Evolutionary conservation across 2,888 invertebrate species (phyloP).

Genomic region (Serripes groenlandicus): DNA sequence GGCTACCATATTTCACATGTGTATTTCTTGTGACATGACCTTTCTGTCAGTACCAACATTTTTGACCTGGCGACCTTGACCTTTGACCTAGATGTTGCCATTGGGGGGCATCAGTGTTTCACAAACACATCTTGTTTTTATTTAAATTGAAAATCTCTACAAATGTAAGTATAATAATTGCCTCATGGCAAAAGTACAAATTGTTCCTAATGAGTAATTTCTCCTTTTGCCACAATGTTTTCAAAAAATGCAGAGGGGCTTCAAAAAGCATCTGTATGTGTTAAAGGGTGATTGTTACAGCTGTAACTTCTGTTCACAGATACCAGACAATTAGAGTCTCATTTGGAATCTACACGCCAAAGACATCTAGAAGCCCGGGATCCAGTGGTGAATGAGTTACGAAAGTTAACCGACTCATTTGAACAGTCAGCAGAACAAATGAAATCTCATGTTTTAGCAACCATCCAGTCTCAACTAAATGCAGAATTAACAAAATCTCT

Average conservation of each 20-base stretch:
- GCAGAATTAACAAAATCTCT: conserved; percentile 73
- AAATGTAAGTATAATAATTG: no score
- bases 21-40: no score
- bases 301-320: conserved; percentile 75
- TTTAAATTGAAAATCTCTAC: no score
- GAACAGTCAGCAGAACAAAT: conserved; percentile 75
- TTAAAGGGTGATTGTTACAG: neutral
- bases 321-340: conserved; percentile 79
- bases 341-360: conserved; percentile 79
- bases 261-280: neutral
- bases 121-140: no score
- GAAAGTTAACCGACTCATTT: conserved; percentile 77
- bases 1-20: no score
- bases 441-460: conserved; percentile 73
- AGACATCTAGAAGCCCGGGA: conserved; percentile 80
- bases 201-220: neutral
- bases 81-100: no score
- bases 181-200: neutral
- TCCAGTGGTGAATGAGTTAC: conserved; percentile 80
- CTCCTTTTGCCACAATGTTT: neutral
- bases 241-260: neutral
- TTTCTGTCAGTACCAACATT: no score
- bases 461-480: conserved; percentile 75
- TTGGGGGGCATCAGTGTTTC: no score
- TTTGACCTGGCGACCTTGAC: no score